Evolutionary conservation across 2,888 invertebrate genomes (phyloP).

Genomic region (Hyles lineata): DNA sequence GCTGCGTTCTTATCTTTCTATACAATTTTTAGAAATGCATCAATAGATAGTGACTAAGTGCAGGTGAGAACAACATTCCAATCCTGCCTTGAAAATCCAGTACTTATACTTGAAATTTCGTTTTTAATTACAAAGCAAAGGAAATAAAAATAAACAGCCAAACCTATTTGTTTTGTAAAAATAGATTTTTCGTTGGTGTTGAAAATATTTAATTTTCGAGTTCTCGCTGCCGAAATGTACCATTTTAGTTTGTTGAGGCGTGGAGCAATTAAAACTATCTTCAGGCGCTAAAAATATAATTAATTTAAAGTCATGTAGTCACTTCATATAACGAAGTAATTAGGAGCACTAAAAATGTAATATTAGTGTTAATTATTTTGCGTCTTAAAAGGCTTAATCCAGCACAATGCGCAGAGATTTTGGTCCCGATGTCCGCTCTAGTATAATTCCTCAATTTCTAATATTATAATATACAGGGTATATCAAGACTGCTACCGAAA

Average conservation of each 20-base stretch:
- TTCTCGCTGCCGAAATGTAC: neutral
- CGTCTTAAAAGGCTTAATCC: neutral
- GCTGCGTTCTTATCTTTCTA: constrained; percentile 47
- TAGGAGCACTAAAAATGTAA: neutral
- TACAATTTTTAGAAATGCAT: constrained; percentile 55
- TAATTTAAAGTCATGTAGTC: neutral
- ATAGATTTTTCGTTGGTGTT: too few species aligned
- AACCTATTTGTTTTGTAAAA: neutral
- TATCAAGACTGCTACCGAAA: too few species aligned
- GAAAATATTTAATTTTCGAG: too few species aligned
- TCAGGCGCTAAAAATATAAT: constrained; percentile 2
- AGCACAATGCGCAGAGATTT: neutral
- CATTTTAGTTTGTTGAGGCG: neutral
- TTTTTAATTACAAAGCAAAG: neutral
- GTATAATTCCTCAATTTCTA: too few species aligned
- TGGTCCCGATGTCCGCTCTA: too few species aligned
- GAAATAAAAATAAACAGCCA: neutral
- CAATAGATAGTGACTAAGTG: constrained; percentile 38
- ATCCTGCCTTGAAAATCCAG: neutral
- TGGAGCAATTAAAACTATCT: constrained; percentile 4
- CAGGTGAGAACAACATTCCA: constrained; percentile 14
- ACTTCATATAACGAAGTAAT: constrained; percentile 7
- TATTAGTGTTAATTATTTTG: neutral
- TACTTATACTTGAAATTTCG: neutral
- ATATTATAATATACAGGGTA: too few species aligned